Conservation (phyloP, 2,113 vertebrate species). For the Salvelinus sp. region DNA sequence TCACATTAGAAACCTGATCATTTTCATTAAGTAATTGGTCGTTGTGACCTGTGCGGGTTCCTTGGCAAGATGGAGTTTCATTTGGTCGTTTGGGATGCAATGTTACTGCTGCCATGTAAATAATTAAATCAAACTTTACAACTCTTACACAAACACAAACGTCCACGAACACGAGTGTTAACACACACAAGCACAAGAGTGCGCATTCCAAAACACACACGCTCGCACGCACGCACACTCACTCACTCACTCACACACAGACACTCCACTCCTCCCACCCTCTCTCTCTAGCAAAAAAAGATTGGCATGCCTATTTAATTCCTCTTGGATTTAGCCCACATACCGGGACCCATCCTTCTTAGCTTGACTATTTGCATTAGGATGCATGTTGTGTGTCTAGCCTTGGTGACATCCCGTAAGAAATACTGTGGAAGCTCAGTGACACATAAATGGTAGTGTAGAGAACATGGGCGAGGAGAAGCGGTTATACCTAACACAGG, state of each 20-base stretch:
- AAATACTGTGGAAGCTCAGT: slow-evolving; percentile 35
- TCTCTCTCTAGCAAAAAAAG: slow-evolving; percentile 33
- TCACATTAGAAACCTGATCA: slow-evolving; percentile 69
- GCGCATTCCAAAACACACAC: background rate
- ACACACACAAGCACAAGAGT: background rate
- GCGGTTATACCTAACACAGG: slow-evolving; percentile 39
- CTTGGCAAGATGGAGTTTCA: slow-evolving; percentile 72
- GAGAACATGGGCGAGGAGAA: background rate
- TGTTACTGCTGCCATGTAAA: slow-evolving; percentile 68
- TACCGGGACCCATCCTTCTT: slow-evolving; percentile 14
- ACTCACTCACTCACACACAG: background rate
- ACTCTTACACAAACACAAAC: slow-evolving; percentile 42
- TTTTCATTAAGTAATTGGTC: slow-evolving; percentile 76
- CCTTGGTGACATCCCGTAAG: slow-evolving; percentile 11
- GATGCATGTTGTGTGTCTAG: slow-evolving; percentile 27
- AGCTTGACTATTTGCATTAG: slow-evolving; percentile 25
- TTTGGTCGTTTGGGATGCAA: slow-evolving; percentile 69
- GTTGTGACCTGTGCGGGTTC: slow-evolving; percentile 64
- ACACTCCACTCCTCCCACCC: slow-evolving; percentile 18
- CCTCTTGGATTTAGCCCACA: slow-evolving; percentile 34
- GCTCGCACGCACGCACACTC: background rate
- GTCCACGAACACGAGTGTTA: slow-evolving; percentile 18
- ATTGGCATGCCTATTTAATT: slow-evolving; percentile 31
- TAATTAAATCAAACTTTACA: slow-evolving; percentile 71
- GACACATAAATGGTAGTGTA: slow-evolving; percentile 53